Base-by-base conservation (phyloP, 2,797 vertebrate species). In the Enteromius paludinosus region DNA sequence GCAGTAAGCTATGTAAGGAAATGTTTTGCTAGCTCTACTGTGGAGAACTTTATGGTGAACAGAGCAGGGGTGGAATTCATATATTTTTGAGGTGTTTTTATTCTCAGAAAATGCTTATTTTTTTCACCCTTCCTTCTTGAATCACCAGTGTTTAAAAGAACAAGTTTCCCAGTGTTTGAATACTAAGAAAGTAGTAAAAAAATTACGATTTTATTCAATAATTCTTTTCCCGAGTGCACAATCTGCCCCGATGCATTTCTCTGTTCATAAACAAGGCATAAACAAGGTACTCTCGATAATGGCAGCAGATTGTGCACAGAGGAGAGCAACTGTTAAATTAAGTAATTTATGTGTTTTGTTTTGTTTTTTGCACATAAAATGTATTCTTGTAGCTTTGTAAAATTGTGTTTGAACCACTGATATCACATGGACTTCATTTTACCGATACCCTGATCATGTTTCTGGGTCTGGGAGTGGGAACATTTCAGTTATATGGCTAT, bases 1-100 rank as follows among this genome's bases (percentile, higher is more conserved):
- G 62, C 68, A 62, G 45, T 68, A 66, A 41, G n/a, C 71, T 78
- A 66, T 65, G 61, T 78, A 18, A 84, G 68, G 68, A 78, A 61
- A 72, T 76, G 72, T 83, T 70, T 71, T 45, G 54, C 45, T 64
- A 81, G 28, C 68, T 62, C 45, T 17, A 20, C 71, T 23, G 25
- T 28, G 45, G 25, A 69, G 25, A 15, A 2, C 30, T 54, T 78
- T 8, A 72, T 25, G 12, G 73, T 62, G 81, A 56, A 54, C 62
- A 41, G 54, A 23, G 41, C 25, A 71, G 43, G 28, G 41, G 56
- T 23, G 30, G 73, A 66, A 25, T 54, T 61, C 10, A 8, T 25
- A 18, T 75, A 17, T 52, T 61, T 66, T 49, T 45, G 10, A 3
- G 43, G 8, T 1, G 15, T 3, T 25, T 77, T 81, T 35, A 11